phyloP scores from a whole-genome alignment of 2,888 invertebrate genomes.

The Carterocephalus palaemon region DNA sequence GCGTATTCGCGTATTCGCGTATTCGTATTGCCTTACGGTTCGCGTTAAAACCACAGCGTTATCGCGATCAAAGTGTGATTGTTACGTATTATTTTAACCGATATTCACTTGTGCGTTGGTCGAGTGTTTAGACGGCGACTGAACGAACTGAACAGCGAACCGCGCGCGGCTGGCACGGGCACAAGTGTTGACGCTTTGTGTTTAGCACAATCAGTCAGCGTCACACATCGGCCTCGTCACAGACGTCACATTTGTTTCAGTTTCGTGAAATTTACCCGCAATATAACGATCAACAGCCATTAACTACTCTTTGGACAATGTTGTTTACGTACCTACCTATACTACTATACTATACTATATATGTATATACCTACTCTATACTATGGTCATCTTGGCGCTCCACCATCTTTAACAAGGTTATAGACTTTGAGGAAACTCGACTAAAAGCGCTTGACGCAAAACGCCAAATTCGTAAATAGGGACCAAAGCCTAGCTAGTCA shows the following conservation, averaged over 20 bases:
- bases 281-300: too few species aligned
- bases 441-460: too few species aligned
- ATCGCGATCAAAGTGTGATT: too few species aligned
- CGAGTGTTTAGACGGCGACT: constrained; percentile 42
- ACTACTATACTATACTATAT: neutral
- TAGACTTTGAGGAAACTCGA: too few species aligned
- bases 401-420: neutral
- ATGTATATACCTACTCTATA: too few species aligned
- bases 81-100: constrained; percentile 11
- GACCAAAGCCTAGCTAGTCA: too few species aligned
- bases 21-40: too few species aligned
- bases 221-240: constrained; percentile 34
- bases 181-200: constrained; percentile 56
- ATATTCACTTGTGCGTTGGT: neutral
- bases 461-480: too few species aligned
- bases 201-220: constrained; percentile 44
- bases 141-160: constrained; percentile 43
- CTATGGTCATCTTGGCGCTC: too few species aligned
- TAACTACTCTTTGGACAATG: too few species aligned
- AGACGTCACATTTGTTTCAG: constrained; percentile 9
- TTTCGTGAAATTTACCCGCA: too few species aligned
- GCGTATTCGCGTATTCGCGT: constrained; percentile 33
- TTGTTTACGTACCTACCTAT: neutral
- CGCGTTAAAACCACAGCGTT: too few species aligned
- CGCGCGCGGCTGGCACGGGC: constrained; percentile 54